A percentile compares a stretch with the other conserved stretches of the same genome.
phyloP scores from a whole-genome alignment of 2,797 vertebrate species.

The Mus minutoides region DNA sequence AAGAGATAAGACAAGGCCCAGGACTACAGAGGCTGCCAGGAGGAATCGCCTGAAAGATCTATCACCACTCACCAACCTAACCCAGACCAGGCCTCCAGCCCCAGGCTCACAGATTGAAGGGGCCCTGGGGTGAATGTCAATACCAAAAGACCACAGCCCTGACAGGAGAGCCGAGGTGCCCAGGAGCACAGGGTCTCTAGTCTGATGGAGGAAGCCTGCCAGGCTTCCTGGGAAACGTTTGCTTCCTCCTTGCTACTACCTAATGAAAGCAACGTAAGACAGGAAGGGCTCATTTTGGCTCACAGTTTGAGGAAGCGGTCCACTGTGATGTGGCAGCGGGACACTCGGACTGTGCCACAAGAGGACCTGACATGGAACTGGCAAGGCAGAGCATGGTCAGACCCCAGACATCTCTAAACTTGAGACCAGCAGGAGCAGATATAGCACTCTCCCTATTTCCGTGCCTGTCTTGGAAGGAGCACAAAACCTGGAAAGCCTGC shows the following conservation, averaged over 20 bases:
- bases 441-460: not conserved
- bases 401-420: not conserved
- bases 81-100: not conserved
- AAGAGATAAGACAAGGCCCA: not conserved
- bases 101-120: not conserved
- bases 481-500: not conserved
- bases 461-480: not conserved
- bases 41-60: not conserved
- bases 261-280: not conserved
- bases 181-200: not conserved
- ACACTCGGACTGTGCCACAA: not conserved
- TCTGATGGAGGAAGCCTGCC: not conserved
- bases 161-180: not conserved
- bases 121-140: not conserved
- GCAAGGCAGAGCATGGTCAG: not conserved
- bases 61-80: too few relatives aligned
- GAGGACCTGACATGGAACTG: not conserved
- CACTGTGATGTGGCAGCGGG: rapidly evolving
- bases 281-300: not conserved
- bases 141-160: not conserved
- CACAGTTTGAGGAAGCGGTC: not conserved
- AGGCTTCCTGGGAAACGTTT: not conserved
- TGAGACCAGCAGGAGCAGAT: not conserved
- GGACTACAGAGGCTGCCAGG: not conserved
- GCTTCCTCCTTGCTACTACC: not conserved